These are phyloP conservation scores for Dufourea novaeangliae DNA, from an alignment of 1,140 invertebrate genomes.

Conservation along the genomic window DNA sequence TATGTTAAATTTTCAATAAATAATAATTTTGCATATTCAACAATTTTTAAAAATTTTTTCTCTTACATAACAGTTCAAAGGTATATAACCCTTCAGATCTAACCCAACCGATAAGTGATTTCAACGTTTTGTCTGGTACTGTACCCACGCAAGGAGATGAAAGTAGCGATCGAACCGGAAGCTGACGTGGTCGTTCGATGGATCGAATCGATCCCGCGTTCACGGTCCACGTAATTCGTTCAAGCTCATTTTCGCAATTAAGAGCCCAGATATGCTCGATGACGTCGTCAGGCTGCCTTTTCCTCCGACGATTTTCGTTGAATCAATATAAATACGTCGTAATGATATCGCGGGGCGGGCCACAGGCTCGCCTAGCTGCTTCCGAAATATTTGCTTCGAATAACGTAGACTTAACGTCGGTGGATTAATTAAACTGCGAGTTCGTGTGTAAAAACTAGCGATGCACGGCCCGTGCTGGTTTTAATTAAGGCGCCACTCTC, in stretches of 20 bases:
- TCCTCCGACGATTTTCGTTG: conserved; percentile 1
- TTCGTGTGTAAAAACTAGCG: conserved; percentile 29
- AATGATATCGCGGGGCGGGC: not conserved
- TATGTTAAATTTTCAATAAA: too few species aligned
- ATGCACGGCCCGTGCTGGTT: conserved; percentile 20
- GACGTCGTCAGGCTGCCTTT: too few species aligned
- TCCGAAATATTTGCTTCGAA: conserved; percentile 35
- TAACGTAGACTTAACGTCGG: conserved; percentile 18
- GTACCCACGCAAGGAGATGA: too few species aligned
- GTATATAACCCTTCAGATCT: too few species aligned
- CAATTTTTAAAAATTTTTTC: too few species aligned
- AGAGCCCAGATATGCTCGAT: not conserved
- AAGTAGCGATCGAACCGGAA: too few species aligned
- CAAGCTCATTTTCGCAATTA: conserved; percentile 51
- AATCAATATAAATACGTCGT: conserved; percentile 19
- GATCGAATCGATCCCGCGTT: conserved; percentile 34
- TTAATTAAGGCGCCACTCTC: conserved; percentile 21
- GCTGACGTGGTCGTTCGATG: not conserved
- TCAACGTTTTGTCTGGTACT: too few species aligned
- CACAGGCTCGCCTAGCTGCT: not conserved
- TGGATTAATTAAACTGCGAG: conserved; percentile 37
- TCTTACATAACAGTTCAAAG: too few species aligned
- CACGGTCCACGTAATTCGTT: conserved; percentile 38
- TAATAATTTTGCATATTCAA: too few species aligned
- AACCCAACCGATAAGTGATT: too few species aligned